phyloP scores from a whole-genome alignment of 2,113 vertebrate genomes.

The Piprites chloris region DNA sequence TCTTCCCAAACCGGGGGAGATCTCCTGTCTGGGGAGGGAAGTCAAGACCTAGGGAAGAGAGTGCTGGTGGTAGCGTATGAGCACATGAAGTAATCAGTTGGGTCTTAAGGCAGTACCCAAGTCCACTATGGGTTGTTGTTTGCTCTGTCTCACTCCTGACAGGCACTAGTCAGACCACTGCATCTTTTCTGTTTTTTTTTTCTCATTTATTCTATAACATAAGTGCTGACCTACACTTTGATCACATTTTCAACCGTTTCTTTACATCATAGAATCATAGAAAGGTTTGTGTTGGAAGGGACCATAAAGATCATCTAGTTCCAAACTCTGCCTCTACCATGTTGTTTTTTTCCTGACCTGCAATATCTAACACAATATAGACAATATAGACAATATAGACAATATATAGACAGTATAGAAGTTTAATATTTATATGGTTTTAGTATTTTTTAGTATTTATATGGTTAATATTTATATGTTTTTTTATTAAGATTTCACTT shows the following conservation, averaged over 20 bases:
- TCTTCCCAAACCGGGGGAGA: not conserved
- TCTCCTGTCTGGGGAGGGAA: not conserved
- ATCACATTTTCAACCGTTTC: not conserved
- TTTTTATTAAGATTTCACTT: not conserved
- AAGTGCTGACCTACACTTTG: not conserved
- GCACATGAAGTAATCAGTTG: not conserved
- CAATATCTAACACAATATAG: not conserved
- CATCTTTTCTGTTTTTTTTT: not conserved
- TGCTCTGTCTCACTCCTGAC: not conserved
- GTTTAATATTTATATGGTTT: not conserved
- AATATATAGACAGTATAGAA: no score
- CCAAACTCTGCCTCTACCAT: not conserved
- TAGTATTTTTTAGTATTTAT: no score
- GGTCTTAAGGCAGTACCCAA: not conserved
- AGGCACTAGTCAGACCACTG: not conserved
- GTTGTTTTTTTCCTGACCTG: not conserved
- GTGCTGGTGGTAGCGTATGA: fast-evolving
- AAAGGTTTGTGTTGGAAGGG: not conserved
- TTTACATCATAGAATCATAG: not conserved
- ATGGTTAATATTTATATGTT: no score
- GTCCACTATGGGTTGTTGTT: not conserved
- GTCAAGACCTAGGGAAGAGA: not conserved
- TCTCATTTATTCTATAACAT: not conserved
- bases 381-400: no score
- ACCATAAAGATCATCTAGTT: not conserved